Evolutionary conservation across 2,113 vertebrate genomes (phyloP), one percentile per base, ranked within the genome.

Genomic region (Euleptes europaea): DNA sequence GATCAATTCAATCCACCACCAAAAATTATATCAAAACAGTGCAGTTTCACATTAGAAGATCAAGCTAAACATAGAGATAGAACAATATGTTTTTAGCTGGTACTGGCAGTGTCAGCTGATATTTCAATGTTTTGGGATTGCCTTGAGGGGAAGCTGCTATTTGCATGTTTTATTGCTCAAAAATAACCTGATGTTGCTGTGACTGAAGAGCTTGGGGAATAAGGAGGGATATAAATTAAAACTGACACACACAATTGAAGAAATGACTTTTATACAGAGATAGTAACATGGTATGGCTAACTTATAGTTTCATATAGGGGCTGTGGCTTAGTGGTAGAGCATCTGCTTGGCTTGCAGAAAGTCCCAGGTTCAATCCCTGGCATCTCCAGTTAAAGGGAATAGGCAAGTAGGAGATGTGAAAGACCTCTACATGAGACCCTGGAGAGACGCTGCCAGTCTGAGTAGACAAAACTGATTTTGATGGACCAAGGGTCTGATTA

Each of bases 1-100:
- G 54, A 86, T 42, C 72, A 89, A 85, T 89, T 86, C 83, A 82
- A 85, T 81, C 76, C 49, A 76, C 91, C 83, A 85, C 87, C 87
- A 83, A 83, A 49, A 78, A 83, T 26, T 23, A 84, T 0, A 1
- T 86, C 67, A 57, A 78, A 26, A 40, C 51, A 85, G 11, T 60
- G 21, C 72, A 77, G 73, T 60, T 84, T 88, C 76, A 79, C 26
- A 26, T 84, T 82, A 49, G 33, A 75, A 77, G 44, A 3, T 63
- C 23, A 65, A 31, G 44, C 38, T 71, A 73, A 91, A 76, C 66
- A 72, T 77, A 74, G 70, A 44, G 77, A 51, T 1, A 88, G 74
- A 14, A 1, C n/a, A 75, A 76, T 33, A 57, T 1, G 66, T 19
- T 78, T 9, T 42, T 78, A 73, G 83, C 88, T 78, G 4, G 3